Percentiles rank a stretch among this genome's conserved stretches.
These are phyloP conservation scores for Echeneis naucrates DNA, from an alignment of 2,797 vertebrate species.

Conservation along the genomic window DNA sequence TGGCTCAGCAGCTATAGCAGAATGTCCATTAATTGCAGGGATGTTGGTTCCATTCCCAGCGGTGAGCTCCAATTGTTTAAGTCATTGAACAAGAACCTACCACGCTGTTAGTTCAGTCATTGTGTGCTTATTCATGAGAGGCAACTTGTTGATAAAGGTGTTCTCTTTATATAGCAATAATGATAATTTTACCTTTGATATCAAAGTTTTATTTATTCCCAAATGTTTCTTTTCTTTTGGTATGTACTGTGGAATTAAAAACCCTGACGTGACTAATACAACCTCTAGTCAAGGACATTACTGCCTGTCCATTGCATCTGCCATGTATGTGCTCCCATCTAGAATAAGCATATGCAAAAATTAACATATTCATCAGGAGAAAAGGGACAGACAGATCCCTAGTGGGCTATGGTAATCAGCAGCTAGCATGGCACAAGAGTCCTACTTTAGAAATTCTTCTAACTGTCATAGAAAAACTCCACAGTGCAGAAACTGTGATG, in stretches of 20 bases:
- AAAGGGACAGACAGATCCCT: background rate
- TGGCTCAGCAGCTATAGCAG: background rate
- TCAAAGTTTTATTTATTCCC: background rate
- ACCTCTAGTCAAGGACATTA: background rate
- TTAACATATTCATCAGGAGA: background rate
- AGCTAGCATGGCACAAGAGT: background rate
- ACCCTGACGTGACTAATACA: background rate
- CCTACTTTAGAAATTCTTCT: background rate
- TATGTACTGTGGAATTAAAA: background rate
- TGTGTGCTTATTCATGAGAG: background rate
- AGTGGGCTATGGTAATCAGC: background rate
- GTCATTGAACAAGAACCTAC: background rate
- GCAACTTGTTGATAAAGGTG: background rate
- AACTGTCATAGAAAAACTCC: background rate
- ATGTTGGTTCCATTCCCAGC: background rate
- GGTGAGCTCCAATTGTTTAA: background rate
- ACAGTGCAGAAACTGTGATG: background rate
- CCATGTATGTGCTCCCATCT: background rate
- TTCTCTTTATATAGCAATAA: background rate
- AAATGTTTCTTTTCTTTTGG: background rate
- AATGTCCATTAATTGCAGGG: background rate
- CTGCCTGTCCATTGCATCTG: background rate
- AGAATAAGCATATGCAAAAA: background rate
- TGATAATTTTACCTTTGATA: background rate
- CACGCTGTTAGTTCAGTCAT: background rate